These are phyloP conservation scores for Columba livia DNA, from an alignment of 2,113 vertebrate genomes.

Conservation along the genomic window DNA sequence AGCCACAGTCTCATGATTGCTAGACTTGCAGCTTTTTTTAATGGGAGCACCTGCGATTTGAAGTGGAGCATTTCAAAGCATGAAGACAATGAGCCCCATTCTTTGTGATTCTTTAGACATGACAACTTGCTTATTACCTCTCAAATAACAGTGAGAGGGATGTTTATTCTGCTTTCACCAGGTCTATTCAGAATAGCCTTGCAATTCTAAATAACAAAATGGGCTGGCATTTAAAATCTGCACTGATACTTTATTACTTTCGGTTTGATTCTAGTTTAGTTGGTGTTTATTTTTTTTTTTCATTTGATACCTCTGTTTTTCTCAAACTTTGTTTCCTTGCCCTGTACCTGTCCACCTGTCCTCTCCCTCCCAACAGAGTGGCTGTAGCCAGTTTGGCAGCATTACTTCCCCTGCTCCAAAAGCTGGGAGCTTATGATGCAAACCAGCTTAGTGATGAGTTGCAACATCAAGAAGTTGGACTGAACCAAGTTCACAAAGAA, in stretches of 20 bases:
- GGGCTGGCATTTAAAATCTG: neutral
- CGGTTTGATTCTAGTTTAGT: neutral
- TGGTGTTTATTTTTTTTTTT: neutral
- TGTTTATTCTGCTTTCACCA: neutral
- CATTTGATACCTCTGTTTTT: neutral
- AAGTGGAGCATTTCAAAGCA: neutral
- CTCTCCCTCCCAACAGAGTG: neutral
- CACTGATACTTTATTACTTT: neutral
- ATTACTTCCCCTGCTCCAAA: neutral
- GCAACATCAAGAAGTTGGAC: neutral
- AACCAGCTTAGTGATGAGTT: neutral
- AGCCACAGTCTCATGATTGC: neutral
- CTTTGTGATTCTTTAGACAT: neutral
- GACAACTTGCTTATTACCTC: constrained; percentile 8
- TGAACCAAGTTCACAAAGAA: neutral
- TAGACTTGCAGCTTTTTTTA: neutral
- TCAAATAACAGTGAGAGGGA: neutral
- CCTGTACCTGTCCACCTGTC: neutral
- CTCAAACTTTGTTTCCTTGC: neutral
- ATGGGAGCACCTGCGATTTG: neutral
- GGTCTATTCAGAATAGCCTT: neutral
- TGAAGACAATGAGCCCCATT: neutral
- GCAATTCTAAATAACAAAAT: neutral
- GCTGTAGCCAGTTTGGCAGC: neutral
- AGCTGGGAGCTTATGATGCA: neutral